These are phyloP conservation scores for Holothuria leucospilota DNA, from an alignment of 53 echinoderm and acorn worm genomes.

Conservation along the genomic window DNA sequence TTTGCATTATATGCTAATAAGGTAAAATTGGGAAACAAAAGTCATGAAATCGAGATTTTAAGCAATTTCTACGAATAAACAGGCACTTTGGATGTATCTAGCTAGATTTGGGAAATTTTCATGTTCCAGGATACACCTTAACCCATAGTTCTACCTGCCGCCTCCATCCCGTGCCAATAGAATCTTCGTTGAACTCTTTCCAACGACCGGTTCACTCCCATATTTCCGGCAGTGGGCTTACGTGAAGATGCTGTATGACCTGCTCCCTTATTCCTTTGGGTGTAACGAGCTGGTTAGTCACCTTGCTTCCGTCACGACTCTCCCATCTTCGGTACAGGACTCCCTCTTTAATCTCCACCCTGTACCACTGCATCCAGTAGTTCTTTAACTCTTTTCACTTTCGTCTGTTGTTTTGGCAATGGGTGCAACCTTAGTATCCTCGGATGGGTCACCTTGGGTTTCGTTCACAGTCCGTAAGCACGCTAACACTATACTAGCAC, in stretches of 20 bases:
- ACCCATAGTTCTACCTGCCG: background rate
- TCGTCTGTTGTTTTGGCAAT: too few relatives aligned
- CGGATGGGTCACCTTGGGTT: too few relatives aligned
- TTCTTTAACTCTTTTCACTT: slow-evolving; percentile 19
- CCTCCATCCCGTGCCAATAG: slow-evolving; percentile 18
- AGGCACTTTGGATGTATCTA: too few relatives aligned
- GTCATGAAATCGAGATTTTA: too few relatives aligned
- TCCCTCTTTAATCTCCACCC: slow-evolving; percentile 3
- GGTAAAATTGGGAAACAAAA: too few relatives aligned
- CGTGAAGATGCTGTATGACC: slow-evolving; percentile 4
- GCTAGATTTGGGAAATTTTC: too few relatives aligned
- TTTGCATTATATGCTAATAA: too few relatives aligned
- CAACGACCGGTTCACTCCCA: slow-evolving; percentile 15
- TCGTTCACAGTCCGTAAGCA: too few relatives aligned
- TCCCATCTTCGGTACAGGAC: slow-evolving; percentile 26
- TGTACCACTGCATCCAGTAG: slow-evolving; percentile 21
- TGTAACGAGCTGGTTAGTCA: background rate
- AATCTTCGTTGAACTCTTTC: background rate
- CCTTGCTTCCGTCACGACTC: slow-evolving; percentile 4
- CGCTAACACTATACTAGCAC: too few relatives aligned
- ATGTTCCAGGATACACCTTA: background rate
- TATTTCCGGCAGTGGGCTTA: slow-evolving; percentile 3
- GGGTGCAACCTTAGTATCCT: too few relatives aligned
- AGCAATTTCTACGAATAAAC: too few relatives aligned
- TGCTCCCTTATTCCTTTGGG: slow-evolving; percentile 16